Evolutionary conservation across 2,888 invertebrate genomes (phyloP).

Genomic region (Drosophila pseudotalamancana): DNA sequence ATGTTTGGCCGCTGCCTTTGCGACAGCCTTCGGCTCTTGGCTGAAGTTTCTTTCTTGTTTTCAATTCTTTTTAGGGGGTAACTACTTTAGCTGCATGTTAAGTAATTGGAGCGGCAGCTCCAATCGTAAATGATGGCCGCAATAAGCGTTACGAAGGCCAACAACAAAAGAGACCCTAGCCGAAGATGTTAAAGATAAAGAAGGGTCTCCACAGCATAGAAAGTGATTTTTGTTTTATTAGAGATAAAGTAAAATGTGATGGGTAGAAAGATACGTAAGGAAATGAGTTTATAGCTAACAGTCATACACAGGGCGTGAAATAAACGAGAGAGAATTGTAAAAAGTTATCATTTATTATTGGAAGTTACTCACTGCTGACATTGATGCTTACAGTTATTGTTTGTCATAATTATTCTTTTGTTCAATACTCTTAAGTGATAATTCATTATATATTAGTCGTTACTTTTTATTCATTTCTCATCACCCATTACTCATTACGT

Average conservation of each 20-base stretch:
- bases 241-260: not conserved
- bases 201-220: not conserved
- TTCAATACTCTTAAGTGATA: not conserved
- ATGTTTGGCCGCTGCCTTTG: constrained; percentile 35
- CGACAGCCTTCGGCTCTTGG: constrained; percentile 36
- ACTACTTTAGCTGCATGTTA: constrained; percentile 51
- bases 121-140: constrained; percentile 41
- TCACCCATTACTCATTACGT: not conserved
- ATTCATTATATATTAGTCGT: not conserved
- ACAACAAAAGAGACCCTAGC: not conserved
- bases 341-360: too few species aligned
- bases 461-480: not conserved
- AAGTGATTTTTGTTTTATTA: too few species aligned
- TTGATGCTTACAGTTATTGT: not conserved
- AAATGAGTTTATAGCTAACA: too few species aligned
- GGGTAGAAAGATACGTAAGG: not conserved
- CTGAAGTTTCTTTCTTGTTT: constrained; percentile 20
- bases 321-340: too few species aligned
- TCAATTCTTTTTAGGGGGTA: constrained; percentile 2
- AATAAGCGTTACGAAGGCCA: constrained; percentile 3
- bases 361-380: not conserved
- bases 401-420: not conserved
- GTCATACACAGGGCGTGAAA: too few species aligned
- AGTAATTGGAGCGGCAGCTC: constrained; percentile 64
- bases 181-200: not conserved